A percentile compares a stretch with the other conserved stretches of the same genome.
Conservation (phyloP, 2,113 vertebrate species). For the Balaeniceps rex region DNA sequence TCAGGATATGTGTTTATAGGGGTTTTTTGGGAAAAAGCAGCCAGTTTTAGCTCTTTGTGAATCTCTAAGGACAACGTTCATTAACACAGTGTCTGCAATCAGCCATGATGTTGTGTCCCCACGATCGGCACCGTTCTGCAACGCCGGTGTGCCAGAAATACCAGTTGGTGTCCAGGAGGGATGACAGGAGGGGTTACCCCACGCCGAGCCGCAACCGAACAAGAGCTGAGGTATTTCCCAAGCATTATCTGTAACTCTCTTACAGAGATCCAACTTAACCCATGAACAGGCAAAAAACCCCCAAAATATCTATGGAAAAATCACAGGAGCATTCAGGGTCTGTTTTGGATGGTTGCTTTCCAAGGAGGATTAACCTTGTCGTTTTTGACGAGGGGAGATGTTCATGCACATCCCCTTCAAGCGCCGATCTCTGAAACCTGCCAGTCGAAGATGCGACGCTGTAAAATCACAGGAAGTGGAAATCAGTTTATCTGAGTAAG, state of each 20-base stretch:
- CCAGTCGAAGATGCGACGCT: rapidly evolving
- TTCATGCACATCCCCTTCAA: background rate
- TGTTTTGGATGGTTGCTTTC: background rate
- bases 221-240: background rate
- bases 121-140: rapidly evolving
- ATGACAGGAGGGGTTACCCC: background rate
- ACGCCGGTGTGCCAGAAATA: background rate
- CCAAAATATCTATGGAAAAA: background rate
- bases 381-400: background rate
- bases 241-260: background rate
- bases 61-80: background rate
- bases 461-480: background rate
- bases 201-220: background rate
- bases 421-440: background rate
- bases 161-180: background rate
- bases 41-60: background rate
- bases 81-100: background rate
- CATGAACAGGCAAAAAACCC: background rate
- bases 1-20: background rate
- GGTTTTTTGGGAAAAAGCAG: background rate
- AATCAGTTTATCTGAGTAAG: background rate
- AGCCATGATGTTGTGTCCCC: background rate
- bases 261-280: background rate
- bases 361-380: background rate
- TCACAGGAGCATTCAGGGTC: background rate